Conservation (phyloP, 2,113 vertebrate species). For the Mus musculus region GRCm39 chrX:156075501-156076000, state of each 20-base stretch:
- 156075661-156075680: conserved; percentile 63
- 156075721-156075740: conserved; percentile 23
- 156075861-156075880: neutral
- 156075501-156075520: conserved; percentile 49
- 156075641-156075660: conserved; percentile 80
- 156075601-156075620: conserved; percentile 41
- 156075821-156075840: conserved; percentile 11
- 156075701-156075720: conserved; percentile 56
- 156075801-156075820: conserved; percentile 24
- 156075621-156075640: conserved; percentile 73
- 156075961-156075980: neutral
- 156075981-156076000: neutral
- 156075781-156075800: neutral
- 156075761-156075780: conserved; percentile 36
- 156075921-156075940: neutral
- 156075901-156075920: neutral
- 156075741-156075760: conserved; percentile 27
- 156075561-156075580: conserved; percentile 65
- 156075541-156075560: conserved; percentile 50
- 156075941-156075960: neutral
- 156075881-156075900: neutral
- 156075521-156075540: conserved; percentile 55
- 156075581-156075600: conserved; percentile 71
- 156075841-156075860: conserved; percentile 5
- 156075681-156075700: conserved; percentile 55